Evolutionary conservation across 2,797 vertebrate species (phyloP), one percentile per base, ranked within the genome.

Genomic region (Karalla daura): DNA sequence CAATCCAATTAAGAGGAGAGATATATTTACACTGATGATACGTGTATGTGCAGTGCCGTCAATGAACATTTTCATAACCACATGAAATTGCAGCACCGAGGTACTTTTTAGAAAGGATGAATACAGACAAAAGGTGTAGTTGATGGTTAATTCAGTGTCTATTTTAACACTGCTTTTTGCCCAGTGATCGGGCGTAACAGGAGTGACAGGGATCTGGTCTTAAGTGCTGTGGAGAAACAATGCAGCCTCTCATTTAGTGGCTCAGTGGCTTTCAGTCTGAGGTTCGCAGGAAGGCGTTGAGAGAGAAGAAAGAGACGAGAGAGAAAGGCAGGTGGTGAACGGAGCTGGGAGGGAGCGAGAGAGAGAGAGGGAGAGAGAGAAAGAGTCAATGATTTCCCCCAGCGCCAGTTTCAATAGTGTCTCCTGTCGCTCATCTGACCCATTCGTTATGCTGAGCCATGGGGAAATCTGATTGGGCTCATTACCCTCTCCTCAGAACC

Each of bases 391-490:
- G 85, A 90, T 88, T 90, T 87, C 86, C 86, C 89, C 63, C 60
- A 81, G 78, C 76, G 80, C 74, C 81, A 78, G 74, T 83, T 89
- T 90, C 80, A 88, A 84, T 85, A 73, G 74, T 72, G 82, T 91
- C 89, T 90, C 86, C 76, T 10, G 84, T 88, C 74, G 78, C 86
- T 91, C 90, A 86, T 88, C 89, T 91, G 90, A 92, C 86, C 91
- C 86, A 87, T 87, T 81, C 69, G 88, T 91, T 90, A 91, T 88
- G 87, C 85, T 82, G 88, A 92, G 85, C 87, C 81, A 86, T 47
- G 73, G 90, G 86, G 83, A 88, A 91, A 86, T 91, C 83, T 88
- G 92, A 88, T 91, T 88, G 89, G 88, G 88, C 92, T 92, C 90
- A 90, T 93, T 93, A 92, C 89, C 85, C 75, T 91, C 82, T 89